A percentile compares a stretch with the other conserved stretches of the same genome.
phyloP scores from a whole-genome alignment of 2,888 invertebrate species.

The Drosophila anceps region DNA sequence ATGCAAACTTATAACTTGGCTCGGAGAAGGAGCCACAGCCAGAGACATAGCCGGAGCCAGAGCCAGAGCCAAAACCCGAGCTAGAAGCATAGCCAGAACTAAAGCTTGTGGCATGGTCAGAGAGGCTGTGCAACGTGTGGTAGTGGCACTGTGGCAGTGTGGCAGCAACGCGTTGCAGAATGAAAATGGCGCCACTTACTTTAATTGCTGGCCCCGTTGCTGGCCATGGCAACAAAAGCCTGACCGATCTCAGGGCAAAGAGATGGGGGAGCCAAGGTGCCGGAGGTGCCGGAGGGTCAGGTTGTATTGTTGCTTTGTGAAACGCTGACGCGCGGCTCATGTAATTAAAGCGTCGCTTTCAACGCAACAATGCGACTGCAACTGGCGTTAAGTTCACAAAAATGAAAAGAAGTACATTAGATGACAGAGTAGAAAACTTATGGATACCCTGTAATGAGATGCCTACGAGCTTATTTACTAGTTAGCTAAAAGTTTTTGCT shows the following conservation, averaged over 20 bases:
- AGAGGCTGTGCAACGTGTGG: slow-evolving; percentile 23
- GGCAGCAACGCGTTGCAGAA: slow-evolving; percentile 46
- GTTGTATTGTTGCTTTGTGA: slow-evolving; percentile 54
- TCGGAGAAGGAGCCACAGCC: not conserved
- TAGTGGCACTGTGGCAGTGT: no score
- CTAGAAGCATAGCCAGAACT: not conserved
- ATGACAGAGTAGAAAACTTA: not conserved
- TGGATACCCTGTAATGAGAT: not conserved
- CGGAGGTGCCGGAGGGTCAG: slow-evolving; percentile 1
- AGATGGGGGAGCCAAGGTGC: not conserved
- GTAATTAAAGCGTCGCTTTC: slow-evolving; percentile 73
- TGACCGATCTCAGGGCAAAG: not conserved
- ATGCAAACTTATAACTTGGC: slow-evolving; percentile 24
- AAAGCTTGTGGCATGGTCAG: not conserved
- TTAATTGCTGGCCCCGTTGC: slow-evolving; percentile 70
- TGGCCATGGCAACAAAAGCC: slow-evolving; percentile 44
- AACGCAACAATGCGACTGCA: slow-evolving; percentile 65
- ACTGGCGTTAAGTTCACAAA: slow-evolving; percentile 46
- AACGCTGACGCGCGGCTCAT: slow-evolving; percentile 51
- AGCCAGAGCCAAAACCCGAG: not conserved
- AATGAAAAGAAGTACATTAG: not conserved
- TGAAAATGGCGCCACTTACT: slow-evolving; percentile 75
- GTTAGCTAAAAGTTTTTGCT: not conserved
- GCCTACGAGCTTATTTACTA: not conserved
- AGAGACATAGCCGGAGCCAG: not conserved